These are phyloP conservation scores for Aproaerema taeniolella DNA, from an alignment of 2,888 invertebrate genomes.

Conservation along the genomic window DNA sequence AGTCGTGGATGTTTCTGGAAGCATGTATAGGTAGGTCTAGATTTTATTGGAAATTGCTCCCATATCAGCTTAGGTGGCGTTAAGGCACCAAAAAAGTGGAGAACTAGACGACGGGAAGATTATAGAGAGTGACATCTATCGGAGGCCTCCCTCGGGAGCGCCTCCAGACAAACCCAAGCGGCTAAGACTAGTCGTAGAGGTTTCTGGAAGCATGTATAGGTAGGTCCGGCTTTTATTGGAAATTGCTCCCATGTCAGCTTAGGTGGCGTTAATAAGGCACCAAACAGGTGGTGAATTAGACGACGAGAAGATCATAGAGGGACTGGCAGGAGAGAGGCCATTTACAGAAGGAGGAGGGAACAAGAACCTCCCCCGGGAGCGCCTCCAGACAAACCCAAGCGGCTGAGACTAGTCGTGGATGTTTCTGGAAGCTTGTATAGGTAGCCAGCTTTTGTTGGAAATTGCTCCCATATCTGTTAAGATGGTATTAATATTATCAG, in stretches of 20 bases:
- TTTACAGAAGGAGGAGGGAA: constrained; percentile 89
- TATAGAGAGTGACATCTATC: constrained; percentile 92
- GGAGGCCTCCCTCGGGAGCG: constrained; percentile 91
- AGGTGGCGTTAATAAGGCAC: constrained; percentile 93
- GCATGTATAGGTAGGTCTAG: constrained; percentile 88
- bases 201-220: constrained; percentile 98
- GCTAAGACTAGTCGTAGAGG: constrained; percentile 91
- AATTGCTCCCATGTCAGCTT: too few relatives aligned
- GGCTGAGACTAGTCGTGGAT: constrained; percentile 91
- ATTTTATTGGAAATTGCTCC: too few relatives aligned
- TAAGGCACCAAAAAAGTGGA: constrained; percentile 96
- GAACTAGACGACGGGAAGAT: constrained; percentile 97
- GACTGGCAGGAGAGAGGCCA: constrained; percentile 94
- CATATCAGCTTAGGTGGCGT: too few relatives aligned
- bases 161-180: constrained; percentile 93
- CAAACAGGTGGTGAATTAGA: constrained; percentile 97
- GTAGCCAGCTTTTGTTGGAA: constrained; percentile 45
- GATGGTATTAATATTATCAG: constrained; percentile 89
- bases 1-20: constrained; percentile 95
- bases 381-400: constrained; percentile 92
- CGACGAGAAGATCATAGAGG: constrained; percentile 95
- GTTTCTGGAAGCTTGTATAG: constrained; percentile 98
- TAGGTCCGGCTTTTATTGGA: constrained; percentile 34
- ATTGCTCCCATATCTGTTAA: too few relatives aligned
- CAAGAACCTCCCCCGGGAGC: constrained; percentile 93